phyloP scores from a whole-genome alignment of 1,140 invertebrate species.

The Tenebrio molitor region DNA sequence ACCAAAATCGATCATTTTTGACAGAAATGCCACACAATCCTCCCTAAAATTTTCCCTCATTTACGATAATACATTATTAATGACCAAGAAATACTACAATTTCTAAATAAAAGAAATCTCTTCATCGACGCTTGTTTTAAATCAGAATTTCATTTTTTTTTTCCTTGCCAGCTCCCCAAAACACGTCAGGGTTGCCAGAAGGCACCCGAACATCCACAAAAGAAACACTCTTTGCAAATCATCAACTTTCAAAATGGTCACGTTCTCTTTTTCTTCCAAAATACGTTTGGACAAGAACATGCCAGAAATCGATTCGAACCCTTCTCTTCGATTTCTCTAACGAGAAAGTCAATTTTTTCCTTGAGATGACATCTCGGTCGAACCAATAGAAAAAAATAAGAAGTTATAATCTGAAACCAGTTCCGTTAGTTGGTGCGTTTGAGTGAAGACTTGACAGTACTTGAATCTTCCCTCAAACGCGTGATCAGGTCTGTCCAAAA shows the following conservation, averaged over 20 bases:
- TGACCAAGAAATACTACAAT: too few relatives aligned
- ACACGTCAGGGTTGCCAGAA: background rate
- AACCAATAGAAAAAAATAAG: background rate
- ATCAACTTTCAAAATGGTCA: background rate
- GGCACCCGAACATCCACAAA: background rate
- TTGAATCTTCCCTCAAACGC: too few relatives aligned
- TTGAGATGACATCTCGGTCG: background rate
- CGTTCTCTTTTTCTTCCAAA: background rate
- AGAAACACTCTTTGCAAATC: background rate
- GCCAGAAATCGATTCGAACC: background rate
- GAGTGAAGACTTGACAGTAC: too few relatives aligned
- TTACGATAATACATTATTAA: too few relatives aligned
- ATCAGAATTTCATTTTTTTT: too few relatives aligned
- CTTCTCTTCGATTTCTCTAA: slow-evolving; percentile 6
- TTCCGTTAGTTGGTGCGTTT: background rate
- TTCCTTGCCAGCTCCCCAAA: too few relatives aligned
- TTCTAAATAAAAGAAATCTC: too few relatives aligned
- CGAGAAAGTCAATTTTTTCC: slow-evolving; percentile 1
- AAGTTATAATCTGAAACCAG: background rate
- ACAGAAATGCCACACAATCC: too few relatives aligned
- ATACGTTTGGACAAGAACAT: background rate
- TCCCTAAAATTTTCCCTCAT: too few relatives aligned
- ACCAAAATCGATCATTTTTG: too few relatives aligned
- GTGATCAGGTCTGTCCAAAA: too few relatives aligned
- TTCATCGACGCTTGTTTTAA: too few relatives aligned